Evolutionary conservation across 1,140 invertebrate species (phyloP).

Genomic region (Bombus pascuorum): DNA sequence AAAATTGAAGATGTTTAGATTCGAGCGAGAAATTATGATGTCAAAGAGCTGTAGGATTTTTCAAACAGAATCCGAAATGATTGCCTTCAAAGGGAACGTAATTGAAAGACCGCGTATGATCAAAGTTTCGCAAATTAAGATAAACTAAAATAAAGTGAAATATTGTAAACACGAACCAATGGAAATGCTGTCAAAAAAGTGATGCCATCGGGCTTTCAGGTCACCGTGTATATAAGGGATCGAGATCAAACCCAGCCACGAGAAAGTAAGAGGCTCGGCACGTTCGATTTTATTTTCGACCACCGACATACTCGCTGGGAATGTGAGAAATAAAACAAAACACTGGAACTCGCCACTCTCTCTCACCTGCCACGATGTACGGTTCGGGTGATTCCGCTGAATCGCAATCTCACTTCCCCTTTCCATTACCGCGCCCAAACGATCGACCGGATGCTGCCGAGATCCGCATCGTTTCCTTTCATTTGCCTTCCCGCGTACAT

Average conservation of each 20-base stretch:
- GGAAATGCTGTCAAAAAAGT: too few relatives aligned
- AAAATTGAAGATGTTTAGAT: not conserved
- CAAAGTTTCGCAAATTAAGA: not conserved
- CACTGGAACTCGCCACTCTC: slow-evolving; percentile 33
- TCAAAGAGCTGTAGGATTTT: not conserved
- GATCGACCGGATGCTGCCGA: slow-evolving; percentile 46
- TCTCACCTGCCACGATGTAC: slow-evolving; percentile 41
- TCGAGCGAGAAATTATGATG: not conserved
- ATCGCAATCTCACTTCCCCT: slow-evolving; percentile 53
- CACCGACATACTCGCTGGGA: slow-evolving; percentile 38
- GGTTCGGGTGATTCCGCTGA: slow-evolving; percentile 12
- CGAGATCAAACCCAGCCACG: slow-evolving; percentile 46
- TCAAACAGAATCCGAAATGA: not conserved
- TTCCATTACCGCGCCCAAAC: slow-evolving; percentile 55
- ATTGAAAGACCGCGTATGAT: not conserved
- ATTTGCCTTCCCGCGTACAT: not conserved
- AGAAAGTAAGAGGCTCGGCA: slow-evolving; percentile 71
- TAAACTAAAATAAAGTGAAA: too few relatives aligned
- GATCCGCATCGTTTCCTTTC: slow-evolving; percentile 55
- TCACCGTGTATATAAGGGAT: slow-evolving; percentile 40
- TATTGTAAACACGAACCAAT: not conserved
- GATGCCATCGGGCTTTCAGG: slow-evolving; percentile 36
- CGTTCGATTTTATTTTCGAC: slow-evolving; percentile 69
- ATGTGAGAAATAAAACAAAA: slow-evolving; percentile 67
- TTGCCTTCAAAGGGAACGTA: not conserved